Conservation (phyloP, 1,140 invertebrate genomes). For the Pectinophora gossypiella region DNA sequence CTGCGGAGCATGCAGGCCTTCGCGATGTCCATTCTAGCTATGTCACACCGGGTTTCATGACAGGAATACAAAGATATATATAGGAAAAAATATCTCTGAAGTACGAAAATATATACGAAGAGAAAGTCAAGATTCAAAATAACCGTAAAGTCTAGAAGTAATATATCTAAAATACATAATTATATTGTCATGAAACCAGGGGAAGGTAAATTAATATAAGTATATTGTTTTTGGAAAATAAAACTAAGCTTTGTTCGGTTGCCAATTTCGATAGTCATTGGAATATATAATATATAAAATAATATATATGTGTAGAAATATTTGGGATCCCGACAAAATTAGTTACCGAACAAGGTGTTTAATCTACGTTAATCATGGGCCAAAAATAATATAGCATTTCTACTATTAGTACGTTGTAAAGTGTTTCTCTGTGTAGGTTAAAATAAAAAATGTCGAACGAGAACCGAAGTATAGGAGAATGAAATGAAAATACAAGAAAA, state of each 20-base stretch:
- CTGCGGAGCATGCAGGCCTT: constrained; percentile 50
- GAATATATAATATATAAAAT: not conserved
- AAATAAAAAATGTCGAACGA: constrained; percentile 55
- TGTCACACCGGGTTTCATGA: constrained; percentile 44
- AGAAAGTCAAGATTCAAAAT: not conserved
- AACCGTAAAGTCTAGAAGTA: not conserved
- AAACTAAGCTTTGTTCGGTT: constrained; percentile 52
- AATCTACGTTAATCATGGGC: constrained; percentile 63
- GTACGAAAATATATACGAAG: constrained; percentile 19
- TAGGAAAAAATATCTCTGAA: constrained; percentile 12
- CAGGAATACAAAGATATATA: constrained; percentile 26
- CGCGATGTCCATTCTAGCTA: constrained; percentile 36
- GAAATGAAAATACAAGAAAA: constrained; percentile 33
- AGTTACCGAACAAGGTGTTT: constrained; percentile 48
- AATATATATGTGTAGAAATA: not conserved
- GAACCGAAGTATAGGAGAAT: constrained; percentile 68
- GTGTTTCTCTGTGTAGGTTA: constrained; percentile 74
- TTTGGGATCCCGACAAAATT: constrained; percentile 32
- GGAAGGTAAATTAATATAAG: constrained; percentile 24
- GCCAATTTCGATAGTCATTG: constrained; percentile 40
- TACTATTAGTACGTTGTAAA: constrained; percentile 63
- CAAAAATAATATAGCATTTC: constrained; percentile 66
- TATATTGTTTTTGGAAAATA: constrained; percentile 31
- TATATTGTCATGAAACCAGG: constrained; percentile 55
- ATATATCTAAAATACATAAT: no score